phyloP scores from a whole-genome alignment of 2,888 invertebrate species.

The Isotomurus palustris region DNA sequence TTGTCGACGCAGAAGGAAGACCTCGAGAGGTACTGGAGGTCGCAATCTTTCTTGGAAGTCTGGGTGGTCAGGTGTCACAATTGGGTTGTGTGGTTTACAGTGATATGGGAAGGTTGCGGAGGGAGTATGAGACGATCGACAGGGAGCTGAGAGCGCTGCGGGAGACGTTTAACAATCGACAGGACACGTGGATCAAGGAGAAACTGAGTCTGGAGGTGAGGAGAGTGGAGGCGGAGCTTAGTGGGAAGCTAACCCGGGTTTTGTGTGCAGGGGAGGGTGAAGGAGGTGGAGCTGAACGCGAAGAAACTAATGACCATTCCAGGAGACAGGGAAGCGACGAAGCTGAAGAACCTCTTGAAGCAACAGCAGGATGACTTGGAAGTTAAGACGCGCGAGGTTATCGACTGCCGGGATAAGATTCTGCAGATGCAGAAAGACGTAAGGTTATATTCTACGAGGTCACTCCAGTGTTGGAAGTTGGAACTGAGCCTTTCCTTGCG shows the following conservation, averaged over 20 bases:
- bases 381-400: constrained; percentile 63
- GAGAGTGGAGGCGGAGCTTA: not conserved
- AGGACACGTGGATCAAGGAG: constrained; percentile 68
- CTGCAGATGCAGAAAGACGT: constrained; percentile 65
- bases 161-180: constrained; percentile 61
- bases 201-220: constrained; percentile 64
- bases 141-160: constrained; percentile 62
- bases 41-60: constrained; percentile 1
- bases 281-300: constrained; percentile 50
- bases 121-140: constrained; percentile 60
- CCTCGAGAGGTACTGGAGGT: constrained; percentile 59
- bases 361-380: constrained; percentile 71
- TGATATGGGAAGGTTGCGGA: constrained; percentile 57
- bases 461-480: too few species aligned
- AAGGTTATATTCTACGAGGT: constrained; percentile 39
- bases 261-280: constrained; percentile 53
- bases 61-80: too few species aligned
- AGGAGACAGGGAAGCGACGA: constrained; percentile 45
- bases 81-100: constrained; percentile 15
- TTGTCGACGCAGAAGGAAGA: constrained; percentile 76
- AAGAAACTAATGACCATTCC: constrained; percentile 46
- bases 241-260: not conserved
- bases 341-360: constrained; percentile 65
- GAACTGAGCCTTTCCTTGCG: too few species aligned
- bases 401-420: constrained; percentile 65